phyloP scores from a whole-genome alignment of 2,888 invertebrate genomes.

The Macaria notata region DNA sequence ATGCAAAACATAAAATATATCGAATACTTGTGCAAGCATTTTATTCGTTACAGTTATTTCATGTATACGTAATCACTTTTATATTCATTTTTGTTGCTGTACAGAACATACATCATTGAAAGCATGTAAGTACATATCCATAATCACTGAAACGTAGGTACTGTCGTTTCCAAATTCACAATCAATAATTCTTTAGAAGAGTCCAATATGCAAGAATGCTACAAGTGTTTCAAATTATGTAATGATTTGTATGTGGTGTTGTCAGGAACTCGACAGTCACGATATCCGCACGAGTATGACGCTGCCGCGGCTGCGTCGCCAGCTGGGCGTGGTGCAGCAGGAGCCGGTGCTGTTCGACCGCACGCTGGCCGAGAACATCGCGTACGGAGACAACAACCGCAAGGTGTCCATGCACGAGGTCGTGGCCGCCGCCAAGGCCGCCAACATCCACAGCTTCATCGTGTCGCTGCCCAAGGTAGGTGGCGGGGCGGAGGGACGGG shows the following conservation, averaged over 20 bases:
- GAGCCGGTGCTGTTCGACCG: conserved; percentile 93
- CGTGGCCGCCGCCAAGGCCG: conserved; percentile 87
- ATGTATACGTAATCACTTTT: no score
- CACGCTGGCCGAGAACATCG: conserved; percentile 92
- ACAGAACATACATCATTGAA: no score
- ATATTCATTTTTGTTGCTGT: no score
- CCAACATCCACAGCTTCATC: conserved; percentile 92
- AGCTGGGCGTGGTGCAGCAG: conserved; percentile 92
- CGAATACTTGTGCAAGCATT: no score
- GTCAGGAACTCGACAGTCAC: conserved; percentile 78
- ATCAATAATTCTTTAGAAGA: no score
- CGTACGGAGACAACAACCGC: conserved; percentile 90
- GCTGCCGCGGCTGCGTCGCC: conserved; percentile 85
- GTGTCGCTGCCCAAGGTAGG: conserved; percentile 84
- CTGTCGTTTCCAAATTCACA: no score
- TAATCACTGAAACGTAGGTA: no score
- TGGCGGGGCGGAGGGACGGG: no score
- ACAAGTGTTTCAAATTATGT: no score
- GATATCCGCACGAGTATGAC: conserved; percentile 83
- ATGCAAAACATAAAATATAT: neutral
- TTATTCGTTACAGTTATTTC: no score
- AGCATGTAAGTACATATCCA: no score
- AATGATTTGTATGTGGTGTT: neutral
- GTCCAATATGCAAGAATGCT: no score
- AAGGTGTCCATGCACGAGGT: conserved; percentile 87